Conservation (phyloP, 1,140 invertebrate species). For the Colletes gigas region DNA sequence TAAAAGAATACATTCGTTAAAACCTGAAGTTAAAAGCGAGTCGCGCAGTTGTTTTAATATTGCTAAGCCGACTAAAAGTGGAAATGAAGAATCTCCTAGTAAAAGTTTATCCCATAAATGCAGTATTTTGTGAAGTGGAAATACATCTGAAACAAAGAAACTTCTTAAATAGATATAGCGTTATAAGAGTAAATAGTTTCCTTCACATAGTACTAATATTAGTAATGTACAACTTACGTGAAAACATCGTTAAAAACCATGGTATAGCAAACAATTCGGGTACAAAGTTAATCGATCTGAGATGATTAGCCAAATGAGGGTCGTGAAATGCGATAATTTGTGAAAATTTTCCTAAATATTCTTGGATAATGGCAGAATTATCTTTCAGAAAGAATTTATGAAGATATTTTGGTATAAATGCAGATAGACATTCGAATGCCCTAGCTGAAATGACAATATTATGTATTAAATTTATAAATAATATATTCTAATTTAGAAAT, state of each 20-base stretch:
- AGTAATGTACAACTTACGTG: constrained; percentile 88
- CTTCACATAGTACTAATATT: not conserved
- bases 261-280: constrained; percentile 99
- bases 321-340: constrained; percentile 98
- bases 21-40: constrained; percentile 92
- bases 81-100: constrained; percentile 95
- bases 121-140: constrained; percentile 98
- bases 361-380: constrained; percentile 97
- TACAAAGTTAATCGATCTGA: constrained; percentile 96
- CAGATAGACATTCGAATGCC: constrained; percentile 95
- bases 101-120: constrained; percentile 99
- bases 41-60: constrained; percentile 94
- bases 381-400: constrained; percentile 99
- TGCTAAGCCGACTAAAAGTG: constrained; percentile 96
- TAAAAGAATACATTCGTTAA: constrained; percentile 98
- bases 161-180: not conserved
- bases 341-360: constrained; percentile 98
- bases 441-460: constrained; percentile 85
- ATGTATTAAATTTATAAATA: constrained; percentile 22
- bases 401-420: constrained; percentile 98
- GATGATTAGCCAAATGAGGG: constrained; percentile 94
- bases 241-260: constrained; percentile 99
- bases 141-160: constrained; percentile 88
- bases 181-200: constrained; percentile 20
- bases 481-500: constrained; percentile 12